Evolutionary conservation across 2,797 vertebrate species (phyloP), one percentile per base, ranked within the genome.

Genomic region (Merluccius polli): DNA sequence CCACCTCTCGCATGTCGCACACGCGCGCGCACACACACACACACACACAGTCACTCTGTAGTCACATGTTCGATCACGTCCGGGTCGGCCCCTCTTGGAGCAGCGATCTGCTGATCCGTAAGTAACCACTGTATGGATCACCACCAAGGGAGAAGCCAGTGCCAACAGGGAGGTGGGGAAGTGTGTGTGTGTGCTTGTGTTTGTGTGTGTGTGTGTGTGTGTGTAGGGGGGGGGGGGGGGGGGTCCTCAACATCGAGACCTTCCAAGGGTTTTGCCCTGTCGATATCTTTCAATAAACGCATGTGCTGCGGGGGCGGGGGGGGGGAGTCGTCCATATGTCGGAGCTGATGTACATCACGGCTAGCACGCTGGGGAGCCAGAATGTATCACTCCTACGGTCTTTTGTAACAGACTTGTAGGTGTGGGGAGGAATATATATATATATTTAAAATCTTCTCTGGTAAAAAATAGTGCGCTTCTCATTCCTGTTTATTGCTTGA

Each of bases 401-500:
- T 59, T 24, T 10, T 38, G 9, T 24, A 59, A 24, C 52, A 24
- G 21, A 59, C 52, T 24, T 1, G 8, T 24, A n/a, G 52, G 52
- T 24, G 16, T 48, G 6, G 7, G 8, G 52, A 59, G 9, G 24
- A 24, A n/a, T n/a, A 59, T 59, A 8, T 59, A 59, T 59, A 1
- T 44, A 59, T 24, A 59, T 8, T n/a, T 59, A 10, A 8, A 59
- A 24, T 59, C 1, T 7, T 9, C 6, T 24, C 52, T 59, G 52
- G 52, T 59, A n/a, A 59, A 48, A 24, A 59, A 59, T 59, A 59
- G 24, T 59, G 52, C 1, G 52, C 52, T 59, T 59, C 52, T 59
- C 52, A 59, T 59, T n/a, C 52, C 52, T 13, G n/a, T 59, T 59
- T 59, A 59, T 59, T 59, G n/a, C 52, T 59, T 59, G 52, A 59